Conservation (phyloP, 1,140 invertebrate genomes). For the Campodea augens region DNA sequence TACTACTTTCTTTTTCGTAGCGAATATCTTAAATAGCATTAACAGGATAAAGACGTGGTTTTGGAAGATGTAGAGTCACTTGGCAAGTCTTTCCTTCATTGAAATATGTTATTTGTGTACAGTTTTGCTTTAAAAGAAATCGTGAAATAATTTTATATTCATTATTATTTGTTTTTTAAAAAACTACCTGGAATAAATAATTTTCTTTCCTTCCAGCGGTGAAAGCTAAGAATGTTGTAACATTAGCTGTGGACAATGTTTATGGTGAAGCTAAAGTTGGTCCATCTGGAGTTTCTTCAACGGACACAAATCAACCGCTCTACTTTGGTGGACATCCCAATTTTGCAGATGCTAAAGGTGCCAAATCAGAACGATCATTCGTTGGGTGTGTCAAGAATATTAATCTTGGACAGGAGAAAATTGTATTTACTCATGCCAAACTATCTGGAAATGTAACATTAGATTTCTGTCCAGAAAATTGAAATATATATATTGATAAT, state of each 20-base stretch:
- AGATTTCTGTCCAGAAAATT: conserved; percentile 54
- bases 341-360: conserved; percentile 26
- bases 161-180: no score
- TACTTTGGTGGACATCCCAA: conserved; percentile 73
- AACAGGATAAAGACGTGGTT: no score
- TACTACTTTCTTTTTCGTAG: no score
- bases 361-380: conserved; percentile 41
- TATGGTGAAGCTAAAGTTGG: conserved; percentile 44
- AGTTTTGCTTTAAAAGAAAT: no score
- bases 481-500: no score
- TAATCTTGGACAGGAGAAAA: conserved; percentile 35
- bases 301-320: conserved; percentile 63
- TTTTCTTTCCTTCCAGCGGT: conserved; percentile 38
- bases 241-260: conserved; percentile 57
- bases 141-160: no score
- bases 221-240: conserved; percentile 66
- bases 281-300: conserved; percentile 35
- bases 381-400: conserved; percentile 66
- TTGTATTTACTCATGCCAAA: no score
- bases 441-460: conserved; percentile 48
- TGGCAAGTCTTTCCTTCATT: no score
- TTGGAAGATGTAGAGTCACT: no score
- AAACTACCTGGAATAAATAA: conserved; percentile 6
- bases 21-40: no score
- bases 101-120: no score